Conservation (phyloP, 2,113 vertebrate species). For the Psilopsiagon aymara region DNA sequence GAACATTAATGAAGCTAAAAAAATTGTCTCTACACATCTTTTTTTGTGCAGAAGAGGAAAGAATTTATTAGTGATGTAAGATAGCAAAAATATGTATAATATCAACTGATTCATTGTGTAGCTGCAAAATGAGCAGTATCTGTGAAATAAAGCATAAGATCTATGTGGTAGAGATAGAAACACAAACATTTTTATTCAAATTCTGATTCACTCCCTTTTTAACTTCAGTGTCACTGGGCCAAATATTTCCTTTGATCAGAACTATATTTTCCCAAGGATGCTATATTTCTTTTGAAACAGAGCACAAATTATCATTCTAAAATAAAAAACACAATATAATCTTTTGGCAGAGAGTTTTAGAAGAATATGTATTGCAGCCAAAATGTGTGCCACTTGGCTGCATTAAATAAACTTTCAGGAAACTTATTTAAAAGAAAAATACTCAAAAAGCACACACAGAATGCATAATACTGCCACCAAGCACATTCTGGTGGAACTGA, state of each 20-base stretch:
- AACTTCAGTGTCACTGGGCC: not conserved
- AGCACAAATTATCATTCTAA: conserved; percentile 18
- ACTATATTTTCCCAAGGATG: conserved; percentile 40
- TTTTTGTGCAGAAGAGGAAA: not conserved
- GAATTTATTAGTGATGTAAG: not conserved
- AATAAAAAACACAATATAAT: not conserved
- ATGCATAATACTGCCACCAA: conserved; percentile 45
- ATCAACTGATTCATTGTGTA: not conserved
- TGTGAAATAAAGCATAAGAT: not conserved
- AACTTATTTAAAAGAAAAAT: conserved; percentile 41
- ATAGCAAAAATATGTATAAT: not conserved
- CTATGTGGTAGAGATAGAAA: not conserved
- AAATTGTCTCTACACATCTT: not conserved
- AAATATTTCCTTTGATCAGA: conserved; percentile 50
- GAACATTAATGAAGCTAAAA: not conserved
- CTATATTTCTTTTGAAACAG: conserved; percentile 42
- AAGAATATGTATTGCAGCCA: conserved; percentile 31
- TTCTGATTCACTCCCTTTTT: conserved; percentile 9
- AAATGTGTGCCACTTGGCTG: conserved; percentile 12
- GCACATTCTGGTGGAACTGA: conserved; percentile 38
- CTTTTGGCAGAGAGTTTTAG: conserved; percentile 16
- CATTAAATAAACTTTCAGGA: conserved; percentile 30
- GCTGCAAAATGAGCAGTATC: not conserved
- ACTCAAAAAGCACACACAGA: not conserved
- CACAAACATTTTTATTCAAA: not conserved